Evolutionary conservation across 2,113 vertebrate species (phyloP).

Genomic region (Nipponia nippon): DNA sequence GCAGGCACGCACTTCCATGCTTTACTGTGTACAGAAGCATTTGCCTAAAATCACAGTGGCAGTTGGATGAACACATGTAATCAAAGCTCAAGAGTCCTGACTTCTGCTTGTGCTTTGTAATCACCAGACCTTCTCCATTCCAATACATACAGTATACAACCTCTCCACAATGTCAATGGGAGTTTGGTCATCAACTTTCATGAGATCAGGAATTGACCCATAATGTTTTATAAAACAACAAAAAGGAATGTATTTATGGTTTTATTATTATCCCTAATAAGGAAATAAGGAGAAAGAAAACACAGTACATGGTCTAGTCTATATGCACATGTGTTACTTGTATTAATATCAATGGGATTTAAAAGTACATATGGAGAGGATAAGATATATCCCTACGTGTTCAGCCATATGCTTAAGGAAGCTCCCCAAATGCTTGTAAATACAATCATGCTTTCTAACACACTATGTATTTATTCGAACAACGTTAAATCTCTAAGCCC

Average conservation of each 20-base stretch:
- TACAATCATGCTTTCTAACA: slow-evolving; percentile 26
- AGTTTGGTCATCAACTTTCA: not conserved
- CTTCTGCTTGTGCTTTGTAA: not conserved
- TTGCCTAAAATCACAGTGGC: not conserved
- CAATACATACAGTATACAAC: not conserved
- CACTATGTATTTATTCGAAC: slow-evolving; percentile 35
- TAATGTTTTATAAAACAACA: slow-evolving; percentile 10
- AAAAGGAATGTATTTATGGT: slow-evolving; percentile 37
- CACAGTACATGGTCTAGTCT: not conserved
- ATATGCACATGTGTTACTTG: slow-evolving; percentile 27
- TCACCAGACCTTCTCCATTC: not conserved
- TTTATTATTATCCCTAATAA: slow-evolving; percentile 53
- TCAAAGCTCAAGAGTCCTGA: not conserved
- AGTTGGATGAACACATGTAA: not conserved
- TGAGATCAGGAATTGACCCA: not conserved
- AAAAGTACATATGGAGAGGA: slow-evolving; percentile 42
- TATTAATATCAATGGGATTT: slow-evolving; percentile 28
- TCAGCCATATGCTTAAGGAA: slow-evolving; percentile 32
- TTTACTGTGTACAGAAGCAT: not conserved
- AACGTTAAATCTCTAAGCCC: slow-evolving; percentile 25
- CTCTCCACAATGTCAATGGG: not conserved
- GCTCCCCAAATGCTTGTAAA: slow-evolving; percentile 64
- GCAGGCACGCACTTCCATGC: fast-evolving
- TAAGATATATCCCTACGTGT: slow-evolving; percentile 39
- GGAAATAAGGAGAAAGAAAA: slow-evolving; percentile 34